A percentile compares a stretch with the other conserved stretches of the same genome.
Conservation (phyloP, 1,140 invertebrate genomes). For the Campoletis sonorensis region DNA sequence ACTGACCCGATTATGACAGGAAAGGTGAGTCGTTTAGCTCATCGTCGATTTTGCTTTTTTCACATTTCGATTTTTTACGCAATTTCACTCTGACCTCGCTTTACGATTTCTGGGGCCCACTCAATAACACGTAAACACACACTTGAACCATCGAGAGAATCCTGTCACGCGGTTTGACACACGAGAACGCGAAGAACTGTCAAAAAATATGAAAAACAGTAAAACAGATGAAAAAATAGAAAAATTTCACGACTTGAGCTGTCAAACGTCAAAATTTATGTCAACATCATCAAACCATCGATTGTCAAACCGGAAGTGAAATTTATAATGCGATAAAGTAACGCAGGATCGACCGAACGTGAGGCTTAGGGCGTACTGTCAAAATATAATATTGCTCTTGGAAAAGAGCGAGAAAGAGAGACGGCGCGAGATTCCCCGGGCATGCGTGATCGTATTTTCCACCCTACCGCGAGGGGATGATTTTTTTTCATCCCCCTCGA, state of each 20-base stretch:
- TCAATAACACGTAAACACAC: conserved; percentile 3
- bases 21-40: conserved; percentile 9
- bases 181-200: background rate
- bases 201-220: too few species aligned
- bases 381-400: conserved; percentile 17
- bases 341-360: conserved; percentile 6
- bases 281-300: background rate
- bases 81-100: conserved; percentile 21
- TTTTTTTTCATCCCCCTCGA: background rate
- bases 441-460: conserved; percentile 36
- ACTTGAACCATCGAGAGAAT: background rate
- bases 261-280: background rate
- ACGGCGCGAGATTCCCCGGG: conserved; percentile 8
- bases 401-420: background rate
- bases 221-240: too few species aligned
- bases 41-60: conserved; percentile 7
- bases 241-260: too few species aligned
- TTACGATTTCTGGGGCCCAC: conserved; percentile 10
- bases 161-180: conserved; percentile 24
- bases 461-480: conserved; percentile 1
- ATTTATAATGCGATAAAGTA: background rate
- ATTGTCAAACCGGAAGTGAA: background rate
- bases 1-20: conserved; percentile 36
- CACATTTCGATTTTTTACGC: background rate
- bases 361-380: conserved; percentile 40